Percentiles rank a stretch among this genome's conserved stretches.
phyloP scores from a whole-genome alignment of 2,113 vertebrate genomes.

The Rostratula benghalensis region DNA sequence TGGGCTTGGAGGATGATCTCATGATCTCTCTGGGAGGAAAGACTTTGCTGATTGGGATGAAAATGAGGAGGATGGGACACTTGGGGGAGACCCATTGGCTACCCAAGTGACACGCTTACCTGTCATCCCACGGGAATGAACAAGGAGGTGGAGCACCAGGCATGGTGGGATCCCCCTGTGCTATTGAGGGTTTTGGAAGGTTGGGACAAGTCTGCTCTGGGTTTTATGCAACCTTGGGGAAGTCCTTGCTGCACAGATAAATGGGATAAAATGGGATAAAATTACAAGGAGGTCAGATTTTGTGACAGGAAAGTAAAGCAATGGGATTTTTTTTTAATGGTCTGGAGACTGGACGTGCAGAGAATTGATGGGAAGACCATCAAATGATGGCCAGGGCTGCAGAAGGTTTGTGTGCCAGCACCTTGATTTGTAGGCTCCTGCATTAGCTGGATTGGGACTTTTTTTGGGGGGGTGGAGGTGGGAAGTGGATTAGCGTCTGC shows the following conservation, averaged over 20 bases:
- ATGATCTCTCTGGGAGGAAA: not conserved
- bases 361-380: not conserved
- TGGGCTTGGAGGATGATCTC: not conserved
- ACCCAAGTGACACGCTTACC: not conserved
- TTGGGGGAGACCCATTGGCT: not conserved
- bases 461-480: not conserved
- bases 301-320: not conserved
- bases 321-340: not conserved
- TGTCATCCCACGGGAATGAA: not conserved
- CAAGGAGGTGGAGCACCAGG: not conserved
- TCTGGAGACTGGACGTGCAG: not conserved
- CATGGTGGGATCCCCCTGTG: fast-evolving
- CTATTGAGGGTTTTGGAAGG: not conserved
- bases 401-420: not conserved
- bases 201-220: not conserved
- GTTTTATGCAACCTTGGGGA: not conserved
- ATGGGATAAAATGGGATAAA: too few species aligned
- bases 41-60: not conserved
- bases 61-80: not conserved
- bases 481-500: conserved; percentile 24
- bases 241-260: fast-evolving
- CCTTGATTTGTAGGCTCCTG: not conserved
- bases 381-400: not conserved
- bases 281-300: not conserved
- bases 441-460: not conserved